Conservation (phyloP, 2,888 invertebrate genomes). For the Dynastes maya region DNA sequence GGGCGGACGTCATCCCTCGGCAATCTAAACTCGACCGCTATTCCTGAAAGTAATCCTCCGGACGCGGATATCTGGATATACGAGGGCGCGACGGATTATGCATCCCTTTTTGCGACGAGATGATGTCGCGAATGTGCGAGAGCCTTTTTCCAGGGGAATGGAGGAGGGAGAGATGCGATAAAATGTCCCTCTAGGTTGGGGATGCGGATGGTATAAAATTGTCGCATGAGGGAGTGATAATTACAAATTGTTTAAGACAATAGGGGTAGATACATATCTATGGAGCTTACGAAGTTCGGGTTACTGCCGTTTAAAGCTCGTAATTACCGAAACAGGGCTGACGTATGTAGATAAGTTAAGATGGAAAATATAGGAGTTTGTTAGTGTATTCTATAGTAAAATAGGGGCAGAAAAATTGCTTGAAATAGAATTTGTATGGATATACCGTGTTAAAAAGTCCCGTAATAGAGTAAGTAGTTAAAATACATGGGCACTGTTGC, state of each 20-base stretch:
- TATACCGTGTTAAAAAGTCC: no score
- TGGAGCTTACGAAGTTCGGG: no score
- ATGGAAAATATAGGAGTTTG: no score
- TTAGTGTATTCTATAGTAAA: no score
- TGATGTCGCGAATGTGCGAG: conserved; percentile 18
- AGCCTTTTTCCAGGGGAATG: background rate
- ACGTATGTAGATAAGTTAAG: no score
- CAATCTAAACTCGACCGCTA: conserved; percentile 46
- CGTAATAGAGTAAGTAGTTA: no score
- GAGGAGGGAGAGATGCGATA: background rate
- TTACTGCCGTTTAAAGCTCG: no score
- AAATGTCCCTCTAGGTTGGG: no score
- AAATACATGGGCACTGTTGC: no score
- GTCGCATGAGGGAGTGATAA: conserved; percentile 11
- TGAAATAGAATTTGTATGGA: no score
- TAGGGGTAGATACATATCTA: background rate
- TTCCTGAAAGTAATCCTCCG: conserved; percentile 54
- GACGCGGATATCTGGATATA: conserved; percentile 60
- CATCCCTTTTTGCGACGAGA: conserved; percentile 49
- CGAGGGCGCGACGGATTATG: conserved; percentile 55
- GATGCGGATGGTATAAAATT: conserved; percentile 5
- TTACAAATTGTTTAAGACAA: conserved; percentile 13
- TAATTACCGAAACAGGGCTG: no score
- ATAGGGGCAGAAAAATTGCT: no score
- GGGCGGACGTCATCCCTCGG: background rate